Evolutionary conservation across 2,888 invertebrate genomes (phyloP).

Genomic region (Lycia hirtaria): DNA sequence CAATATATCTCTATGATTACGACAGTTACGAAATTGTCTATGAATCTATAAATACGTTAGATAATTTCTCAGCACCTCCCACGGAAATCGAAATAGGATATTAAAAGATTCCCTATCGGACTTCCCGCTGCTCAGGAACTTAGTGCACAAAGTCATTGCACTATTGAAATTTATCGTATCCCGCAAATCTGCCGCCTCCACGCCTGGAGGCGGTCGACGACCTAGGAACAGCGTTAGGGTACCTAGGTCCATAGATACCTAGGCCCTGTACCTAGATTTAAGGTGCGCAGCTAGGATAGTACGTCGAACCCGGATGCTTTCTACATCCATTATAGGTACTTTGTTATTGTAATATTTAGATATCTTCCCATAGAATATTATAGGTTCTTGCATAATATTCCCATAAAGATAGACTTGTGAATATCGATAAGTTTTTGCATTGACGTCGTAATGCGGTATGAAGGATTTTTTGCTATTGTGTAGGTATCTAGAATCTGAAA

Average conservation of each 20-base stretch:
- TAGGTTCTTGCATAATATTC: conserved; percentile 5
- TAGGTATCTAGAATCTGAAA: background rate
- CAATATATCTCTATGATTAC: no score
- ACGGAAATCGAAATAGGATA: conserved; percentile 20
- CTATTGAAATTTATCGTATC: conserved; percentile 84
- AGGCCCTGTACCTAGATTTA: no score
- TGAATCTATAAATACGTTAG: no score
- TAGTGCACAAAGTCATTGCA: conserved; percentile 73
- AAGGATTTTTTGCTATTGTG: background rate
- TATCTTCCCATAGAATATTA: conserved; percentile 5
- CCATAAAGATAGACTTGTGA: conserved; percentile 2
- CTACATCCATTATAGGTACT: conserved; percentile 49
- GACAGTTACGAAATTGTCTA: no score
- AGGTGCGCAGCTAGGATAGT: conserved; percentile 63
- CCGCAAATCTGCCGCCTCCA: conserved; percentile 78
- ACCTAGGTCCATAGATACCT: conserved; percentile 64
- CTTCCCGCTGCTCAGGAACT: conserved; percentile 54
- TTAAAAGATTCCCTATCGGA: conserved; percentile 36
- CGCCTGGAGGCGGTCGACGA: conserved; percentile 71
- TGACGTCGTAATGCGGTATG: background rate
- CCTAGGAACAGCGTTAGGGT: conserved; percentile 76
- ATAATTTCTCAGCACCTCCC: background rate
- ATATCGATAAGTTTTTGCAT: conserved; percentile 2
- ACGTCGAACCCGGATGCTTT: conserved; percentile 71
- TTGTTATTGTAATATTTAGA: conserved; percentile 40